Base-by-base conservation (phyloP, 1,140 invertebrate species). In the Pseudomyrmex gracilis region DNA sequence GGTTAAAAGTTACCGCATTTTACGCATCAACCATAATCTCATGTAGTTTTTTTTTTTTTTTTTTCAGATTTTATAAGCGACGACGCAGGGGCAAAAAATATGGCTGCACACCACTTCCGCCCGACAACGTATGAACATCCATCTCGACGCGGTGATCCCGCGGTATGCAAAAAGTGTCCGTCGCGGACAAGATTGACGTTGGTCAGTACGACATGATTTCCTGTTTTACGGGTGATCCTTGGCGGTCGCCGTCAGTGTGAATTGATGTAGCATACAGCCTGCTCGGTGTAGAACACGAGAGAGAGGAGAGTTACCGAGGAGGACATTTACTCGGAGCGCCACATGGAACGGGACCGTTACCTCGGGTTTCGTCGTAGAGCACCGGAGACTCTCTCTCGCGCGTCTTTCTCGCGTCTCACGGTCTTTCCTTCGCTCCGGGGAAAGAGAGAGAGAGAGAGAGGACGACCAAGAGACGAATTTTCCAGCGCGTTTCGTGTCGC, bases 341-440 rank as follows among this genome's bases (percentile, higher is more conserved):
- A 92, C 89, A 90, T 90, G 92, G 93, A 94, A 94, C 93, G 92
- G 34, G 90, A 92, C 93, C 92, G 93, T 94, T 94, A 94, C 67
- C 71, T 89, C 88, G 60, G 85, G 68, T 85, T 80, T 34, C 34
- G 34, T 34, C 85, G 71, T 71, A 53, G 68, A 51, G 61, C 73
- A 61, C 45, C 34, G 55, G 51, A 57, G 61, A 45, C 45, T 70
- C 70, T 57, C 60, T 60, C 61, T 73, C 12, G 34, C 68, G 49
- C 10, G 22, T 49, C 55, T 63, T 63, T 17, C 17, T 22, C 53
- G 55, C 76, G 51, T 78, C 45, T 43, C 57, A 47, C 63, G 60
- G 43, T 80, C 49, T 49, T 49, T n/a, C 51, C 43, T 57, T 34
- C 1, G 34, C 34, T 34, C 5, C 34, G 34, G 7, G 4, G 34